Conservation (phyloP, 2,113 vertebrate species). For the Phylloscopus trochilus region DNA sequence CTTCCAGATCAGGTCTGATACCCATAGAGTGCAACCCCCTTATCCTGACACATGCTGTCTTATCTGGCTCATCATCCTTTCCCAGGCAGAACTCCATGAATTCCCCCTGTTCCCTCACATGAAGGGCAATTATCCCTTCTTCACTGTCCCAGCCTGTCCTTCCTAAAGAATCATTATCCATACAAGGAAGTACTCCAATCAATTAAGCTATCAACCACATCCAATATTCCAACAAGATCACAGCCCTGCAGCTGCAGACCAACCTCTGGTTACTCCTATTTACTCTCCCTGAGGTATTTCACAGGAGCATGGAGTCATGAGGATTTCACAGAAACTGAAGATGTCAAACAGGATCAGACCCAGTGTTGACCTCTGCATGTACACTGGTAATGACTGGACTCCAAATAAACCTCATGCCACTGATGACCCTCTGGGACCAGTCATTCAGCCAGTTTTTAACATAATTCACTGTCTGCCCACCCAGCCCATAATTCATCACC, state of each 20-base stretch:
- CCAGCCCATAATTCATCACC: background rate
- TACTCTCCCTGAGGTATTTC: background rate
- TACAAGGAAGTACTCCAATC: background rate
- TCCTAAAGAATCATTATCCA: background rate
- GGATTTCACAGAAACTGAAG: background rate
- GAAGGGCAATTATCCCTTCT: background rate
- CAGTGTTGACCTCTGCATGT: background rate
- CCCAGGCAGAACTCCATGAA: background rate
- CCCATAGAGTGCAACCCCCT: background rate
- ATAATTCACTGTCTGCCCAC: background rate
- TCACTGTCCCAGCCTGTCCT: background rate
- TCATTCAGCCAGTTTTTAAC: background rate
- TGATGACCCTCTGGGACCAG: background rate
- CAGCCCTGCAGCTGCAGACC: background rate
- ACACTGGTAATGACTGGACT: background rate
- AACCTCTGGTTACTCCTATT: background rate
- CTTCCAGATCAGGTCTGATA: background rate
- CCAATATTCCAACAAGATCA: background rate
- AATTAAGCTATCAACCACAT: background rate
- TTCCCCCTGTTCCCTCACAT: background rate
- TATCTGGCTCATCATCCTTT: background rate
- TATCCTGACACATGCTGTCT: background rate
- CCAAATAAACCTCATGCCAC: background rate
- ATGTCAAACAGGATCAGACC: background rate
- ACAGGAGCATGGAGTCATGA: background rate